phyloP scores from a whole-genome alignment of 2,888 invertebrate species.

The Leptopterna dolabrata region DNA sequence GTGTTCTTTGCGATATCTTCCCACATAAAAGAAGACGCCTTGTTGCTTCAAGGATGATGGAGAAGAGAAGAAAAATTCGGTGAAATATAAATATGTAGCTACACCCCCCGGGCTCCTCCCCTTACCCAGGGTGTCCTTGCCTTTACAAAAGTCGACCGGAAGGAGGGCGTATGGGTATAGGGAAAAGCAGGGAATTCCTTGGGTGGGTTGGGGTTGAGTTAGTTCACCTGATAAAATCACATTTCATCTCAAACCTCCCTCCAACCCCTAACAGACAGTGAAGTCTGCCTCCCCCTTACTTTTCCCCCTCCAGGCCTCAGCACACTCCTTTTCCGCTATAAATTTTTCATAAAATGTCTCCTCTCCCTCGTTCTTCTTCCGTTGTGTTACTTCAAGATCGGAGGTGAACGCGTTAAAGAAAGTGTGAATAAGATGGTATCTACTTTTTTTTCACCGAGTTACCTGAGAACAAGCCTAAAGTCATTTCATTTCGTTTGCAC shows the following conservation, averaged over 20 bases:
- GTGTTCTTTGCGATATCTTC: not conserved
- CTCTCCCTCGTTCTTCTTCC: not conserved
- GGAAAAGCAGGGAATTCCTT: not conserved
- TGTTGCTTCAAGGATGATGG: slow-evolving; percentile 1
- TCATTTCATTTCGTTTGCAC: too few relatives aligned
- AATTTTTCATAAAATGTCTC: slow-evolving; percentile 24
- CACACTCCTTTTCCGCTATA: slow-evolving; percentile 30
- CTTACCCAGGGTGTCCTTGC: not conserved
- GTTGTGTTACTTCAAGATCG: not conserved
- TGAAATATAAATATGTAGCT: slow-evolving; percentile 43
- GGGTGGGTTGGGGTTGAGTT: not conserved
- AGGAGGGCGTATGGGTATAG: not conserved
- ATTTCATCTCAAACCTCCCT: slow-evolving; percentile 27
- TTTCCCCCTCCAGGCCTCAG: not conserved
- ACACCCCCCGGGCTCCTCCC: not conserved
- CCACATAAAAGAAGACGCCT: not conserved
- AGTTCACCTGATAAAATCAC: slow-evolving; percentile 46
- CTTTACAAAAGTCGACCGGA: not conserved
- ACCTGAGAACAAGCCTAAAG: too few relatives aligned
- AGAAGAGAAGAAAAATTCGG: not conserved
- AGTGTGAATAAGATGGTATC: not conserved
- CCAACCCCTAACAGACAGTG: not conserved
- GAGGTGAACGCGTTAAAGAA: not conserved
- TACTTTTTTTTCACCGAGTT: too few relatives aligned
- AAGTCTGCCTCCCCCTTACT: not conserved